A percentile compares a stretch with the other conserved stretches of the same genome.
Evolutionary conservation across 1,140 invertebrate genomes (phyloP).

Genomic region (Schlechtendalia chinensis): DNA sequence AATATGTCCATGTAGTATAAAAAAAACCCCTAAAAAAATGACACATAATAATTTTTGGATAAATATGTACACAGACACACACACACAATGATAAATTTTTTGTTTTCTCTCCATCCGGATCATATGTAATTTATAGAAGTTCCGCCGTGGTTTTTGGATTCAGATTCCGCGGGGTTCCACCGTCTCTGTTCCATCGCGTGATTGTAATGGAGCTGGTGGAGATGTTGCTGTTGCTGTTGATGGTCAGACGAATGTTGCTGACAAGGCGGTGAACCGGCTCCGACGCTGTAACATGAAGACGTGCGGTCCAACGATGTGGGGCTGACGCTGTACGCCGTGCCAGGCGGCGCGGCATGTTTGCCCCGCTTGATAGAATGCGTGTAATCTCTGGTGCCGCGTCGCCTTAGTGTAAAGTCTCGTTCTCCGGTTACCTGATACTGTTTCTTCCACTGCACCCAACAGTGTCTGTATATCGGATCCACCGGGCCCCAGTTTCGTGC

Average conservation of each 20-base stretch:
- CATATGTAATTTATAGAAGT: slow-evolving; percentile 28
- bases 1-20: too few species aligned
- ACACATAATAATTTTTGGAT: too few species aligned
- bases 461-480: slow-evolving; percentile 64
- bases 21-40: too few species aligned
- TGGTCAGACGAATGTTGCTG: neutral
- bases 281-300: slow-evolving; percentile 19
- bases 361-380: slow-evolving; percentile 61
- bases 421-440: slow-evolving; percentile 57
- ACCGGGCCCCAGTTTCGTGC: slow-evolving; percentile 65
- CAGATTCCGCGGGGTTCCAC: neutral
- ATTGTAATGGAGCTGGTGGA: neutral
- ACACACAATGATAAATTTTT: too few species aligned
- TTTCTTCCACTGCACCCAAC: slow-evolving; percentile 60
- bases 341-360: slow-evolving; percentile 49
- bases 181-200: neutral
- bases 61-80: too few species aligned
- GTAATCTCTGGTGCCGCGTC: slow-evolving; percentile 63
- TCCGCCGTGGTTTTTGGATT: neutral
- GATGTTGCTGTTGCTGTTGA: slow-evolving; percentile 3
- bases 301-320: slow-evolving; percentile 31
- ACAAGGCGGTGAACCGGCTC: neutral
- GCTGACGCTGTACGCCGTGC: slow-evolving; percentile 49
- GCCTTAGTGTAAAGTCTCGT: slow-evolving; percentile 62
- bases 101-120: too few species aligned